These are phyloP conservation scores for Lysandra bellargus DNA, from an alignment of 2,888 invertebrate species.

Conservation along the genomic window DNA sequence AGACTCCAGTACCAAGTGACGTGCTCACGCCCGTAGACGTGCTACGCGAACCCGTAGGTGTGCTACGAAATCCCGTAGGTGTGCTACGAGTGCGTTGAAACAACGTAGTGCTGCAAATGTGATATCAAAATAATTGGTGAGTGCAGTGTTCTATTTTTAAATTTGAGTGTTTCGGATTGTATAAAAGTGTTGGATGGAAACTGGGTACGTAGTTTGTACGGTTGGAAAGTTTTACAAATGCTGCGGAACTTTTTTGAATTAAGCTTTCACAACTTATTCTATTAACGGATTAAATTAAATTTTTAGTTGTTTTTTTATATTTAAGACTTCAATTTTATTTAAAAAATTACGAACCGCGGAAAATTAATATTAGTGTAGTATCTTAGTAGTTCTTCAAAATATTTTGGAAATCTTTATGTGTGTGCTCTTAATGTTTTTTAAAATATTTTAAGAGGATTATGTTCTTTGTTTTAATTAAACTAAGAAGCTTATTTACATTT, in stretches of 20 bases:
- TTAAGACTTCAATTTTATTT: too few relatives aligned
- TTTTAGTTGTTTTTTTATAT: not conserved
- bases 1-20: constrained; percentile 61
- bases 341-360: too few relatives aligned
- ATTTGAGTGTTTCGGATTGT: constrained; percentile 38
- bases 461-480: too few relatives aligned
- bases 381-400: too few relatives aligned
- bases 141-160: constrained; percentile 51
- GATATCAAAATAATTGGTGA: constrained; percentile 58
- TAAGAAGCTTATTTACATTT: too few relatives aligned
- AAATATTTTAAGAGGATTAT: too few relatives aligned
- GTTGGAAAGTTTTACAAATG: constrained; percentile 21
- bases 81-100: constrained; percentile 38
- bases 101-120: constrained; percentile 53
- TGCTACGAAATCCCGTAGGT: constrained; percentile 30
- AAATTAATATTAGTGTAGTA: too few relatives aligned
- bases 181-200: constrained; percentile 36
- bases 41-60: constrained; percentile 37
- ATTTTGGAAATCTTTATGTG: too few relatives aligned
- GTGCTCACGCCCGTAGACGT: constrained; percentile 51
- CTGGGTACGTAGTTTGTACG: constrained; percentile 25
- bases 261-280: not conserved
- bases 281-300: not conserved
- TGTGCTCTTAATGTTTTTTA: too few relatives aligned
- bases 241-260: constrained; percentile 13